Conservation (phyloP, 2,888 invertebrate genomes). For the Agelastica alni region DNA sequence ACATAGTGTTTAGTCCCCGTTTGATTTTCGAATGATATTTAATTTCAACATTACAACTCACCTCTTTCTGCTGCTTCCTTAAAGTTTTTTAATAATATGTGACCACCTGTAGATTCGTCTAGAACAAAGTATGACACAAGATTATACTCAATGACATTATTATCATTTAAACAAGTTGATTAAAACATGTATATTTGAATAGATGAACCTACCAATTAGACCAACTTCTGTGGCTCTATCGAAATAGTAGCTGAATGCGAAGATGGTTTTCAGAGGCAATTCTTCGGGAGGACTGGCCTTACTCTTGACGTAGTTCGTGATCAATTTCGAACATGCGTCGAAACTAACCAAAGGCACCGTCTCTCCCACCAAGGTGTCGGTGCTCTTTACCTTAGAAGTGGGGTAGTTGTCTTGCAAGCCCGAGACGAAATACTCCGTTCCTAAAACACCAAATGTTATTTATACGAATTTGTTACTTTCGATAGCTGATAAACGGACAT, state of each 20-base stretch:
- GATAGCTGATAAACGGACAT: too few species aligned
- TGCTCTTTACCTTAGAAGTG: constrained; percentile 47
- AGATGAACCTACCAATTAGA: constrained; percentile 65
- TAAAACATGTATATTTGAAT: too few species aligned
- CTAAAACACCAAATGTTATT: constrained; percentile 45
- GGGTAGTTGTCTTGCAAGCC: constrained; percentile 51
- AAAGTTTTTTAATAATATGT: constrained; percentile 70
- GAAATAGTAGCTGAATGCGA: constrained; percentile 93
- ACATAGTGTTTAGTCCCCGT: too few species aligned
- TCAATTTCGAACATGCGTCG: constrained; percentile 62
- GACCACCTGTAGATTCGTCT: constrained; percentile 74
- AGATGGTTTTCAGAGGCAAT: constrained; percentile 61
- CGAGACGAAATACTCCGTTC: constrained; percentile 73
- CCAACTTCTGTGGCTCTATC: constrained; percentile 89
- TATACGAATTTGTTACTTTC: too few species aligned
- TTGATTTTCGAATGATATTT: too few species aligned
- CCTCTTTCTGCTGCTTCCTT: constrained; percentile 64
- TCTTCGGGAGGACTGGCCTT: constrained; percentile 53
- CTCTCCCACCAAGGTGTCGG: constrained; percentile 62
- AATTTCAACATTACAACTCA: too few species aligned
- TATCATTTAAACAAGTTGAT: too few species aligned
- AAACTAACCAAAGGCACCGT: constrained; percentile 66
- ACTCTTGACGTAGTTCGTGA: constrained; percentile 63
- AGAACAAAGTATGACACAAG: constrained; percentile 32
- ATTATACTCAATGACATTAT: background rate